phyloP scores from a whole-genome alignment of 2,888 invertebrate species.

The Habroteleia sp. region DNA sequence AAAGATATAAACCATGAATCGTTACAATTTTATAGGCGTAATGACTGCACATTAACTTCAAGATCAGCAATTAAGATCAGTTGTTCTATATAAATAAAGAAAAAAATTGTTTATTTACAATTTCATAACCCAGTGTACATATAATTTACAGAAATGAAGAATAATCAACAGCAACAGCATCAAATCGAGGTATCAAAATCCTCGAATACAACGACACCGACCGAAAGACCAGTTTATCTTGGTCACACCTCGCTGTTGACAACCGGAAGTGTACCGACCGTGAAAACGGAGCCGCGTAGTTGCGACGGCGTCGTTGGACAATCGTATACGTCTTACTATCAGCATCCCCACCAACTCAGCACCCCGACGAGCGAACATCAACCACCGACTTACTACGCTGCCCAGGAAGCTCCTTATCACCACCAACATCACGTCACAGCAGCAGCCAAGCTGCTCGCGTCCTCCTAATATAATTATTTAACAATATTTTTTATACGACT shows the following conservation, averaged over 20 bases:
- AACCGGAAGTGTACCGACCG: slow-evolving; percentile 77
- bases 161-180: slow-evolving; percentile 71
- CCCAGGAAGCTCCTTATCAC: slow-evolving; percentile 87
- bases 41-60: too few relatives aligned
- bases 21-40: too few relatives aligned
- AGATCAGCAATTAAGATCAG: too few relatives aligned
- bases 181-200: slow-evolving; percentile 74
- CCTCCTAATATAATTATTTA: slow-evolving; percentile 83
- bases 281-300: slow-evolving; percentile 79
- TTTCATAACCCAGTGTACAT: too few relatives aligned
- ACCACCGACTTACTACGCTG: slow-evolving; percentile 75
- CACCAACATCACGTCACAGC: slow-evolving; percentile 93
- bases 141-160: slow-evolving; percentile 72
- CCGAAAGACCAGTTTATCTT: slow-evolving; percentile 81
- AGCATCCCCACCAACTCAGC: slow-evolving; percentile 79
- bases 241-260: slow-evolving; percentile 84
- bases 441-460: slow-evolving; percentile 91
- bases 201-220: slow-evolving; percentile 71
- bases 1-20: too few relatives aligned
- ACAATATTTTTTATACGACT: slow-evolving; percentile 7
- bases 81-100: too few relatives aligned
- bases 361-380: slow-evolving; percentile 76
- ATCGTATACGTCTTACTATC: slow-evolving; percentile 78
- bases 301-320: slow-evolving; percentile 78
- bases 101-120: too few relatives aligned